Percentiles rank a stretch among this genome's conserved stretches.
Evolutionary conservation across 2,888 invertebrate genomes (phyloP).

Genomic region (Spisula solida): DNA sequence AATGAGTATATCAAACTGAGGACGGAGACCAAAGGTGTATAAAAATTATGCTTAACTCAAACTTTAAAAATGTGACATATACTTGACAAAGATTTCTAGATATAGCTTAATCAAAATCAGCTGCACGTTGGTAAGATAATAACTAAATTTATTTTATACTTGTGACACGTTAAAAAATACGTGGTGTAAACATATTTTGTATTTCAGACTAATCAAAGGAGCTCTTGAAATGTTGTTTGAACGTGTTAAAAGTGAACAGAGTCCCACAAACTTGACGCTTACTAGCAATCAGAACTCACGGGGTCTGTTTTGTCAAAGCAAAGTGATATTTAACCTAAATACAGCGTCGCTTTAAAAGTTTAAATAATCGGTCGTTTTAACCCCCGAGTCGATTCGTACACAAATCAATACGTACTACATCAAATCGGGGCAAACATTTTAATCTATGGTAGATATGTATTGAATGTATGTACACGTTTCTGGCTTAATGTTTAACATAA

Average conservation of each 20-base stretch:
- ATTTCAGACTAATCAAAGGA: neutral
- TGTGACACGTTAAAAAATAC: neutral
- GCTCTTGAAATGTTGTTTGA: neutral
- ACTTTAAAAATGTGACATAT: neutral
- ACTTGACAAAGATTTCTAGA: neutral
- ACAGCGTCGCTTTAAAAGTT: neutral
- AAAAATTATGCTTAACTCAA: neutral
- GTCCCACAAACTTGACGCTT: neutral
- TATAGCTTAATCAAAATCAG: neutral
- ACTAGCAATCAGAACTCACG: neutral
- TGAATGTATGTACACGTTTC: neutral
- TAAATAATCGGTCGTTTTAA: constrained; percentile 2
- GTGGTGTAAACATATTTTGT: neutral
- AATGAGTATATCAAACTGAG: neutral
- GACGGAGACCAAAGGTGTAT: neutral
- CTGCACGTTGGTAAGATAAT: neutral
- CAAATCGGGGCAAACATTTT: neutral
- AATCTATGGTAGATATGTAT: constrained; percentile 11
- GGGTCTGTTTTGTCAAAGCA: neutral
- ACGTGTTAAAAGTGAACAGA: neutral
- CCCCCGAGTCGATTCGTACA: constrained; percentile 3
- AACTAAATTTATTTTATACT: neutral
- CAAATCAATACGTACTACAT: neutral
- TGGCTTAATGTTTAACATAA: neutral
- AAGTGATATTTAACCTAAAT: neutral